Conservation (phyloP, 2,797 vertebrate species). For the Amphiprion clarkii region DNA sequence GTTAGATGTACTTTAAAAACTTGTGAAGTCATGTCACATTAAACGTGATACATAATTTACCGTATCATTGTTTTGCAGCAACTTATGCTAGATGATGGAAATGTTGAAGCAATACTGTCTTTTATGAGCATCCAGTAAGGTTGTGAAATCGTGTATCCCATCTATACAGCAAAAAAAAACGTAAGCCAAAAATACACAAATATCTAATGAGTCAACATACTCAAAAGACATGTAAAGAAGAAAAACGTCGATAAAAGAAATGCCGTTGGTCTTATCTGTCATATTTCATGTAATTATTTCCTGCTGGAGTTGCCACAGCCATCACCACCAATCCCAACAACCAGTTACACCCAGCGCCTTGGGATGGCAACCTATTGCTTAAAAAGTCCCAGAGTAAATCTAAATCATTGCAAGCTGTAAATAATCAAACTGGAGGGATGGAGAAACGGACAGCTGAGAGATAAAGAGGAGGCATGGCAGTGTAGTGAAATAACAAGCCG, state of each 20-base stretch:
- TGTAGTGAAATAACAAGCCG: not conserved
- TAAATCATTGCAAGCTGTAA: slow-evolving; percentile 42
- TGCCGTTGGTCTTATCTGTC: slow-evolving; percentile 54
- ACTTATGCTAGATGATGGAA: not conserved
- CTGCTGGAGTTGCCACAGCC: slow-evolving; percentile 58
- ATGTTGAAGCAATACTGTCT: not conserved
- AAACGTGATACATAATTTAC: too few species aligned
- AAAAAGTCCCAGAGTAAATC: slow-evolving; percentile 55
- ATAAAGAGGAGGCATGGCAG: not conserved
- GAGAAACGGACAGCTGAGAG: not conserved
- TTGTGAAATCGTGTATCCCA: not conserved
- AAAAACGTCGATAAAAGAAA: slow-evolving; percentile 13
- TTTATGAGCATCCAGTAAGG: not conserved
- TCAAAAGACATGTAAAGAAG: slow-evolving; percentile 1
- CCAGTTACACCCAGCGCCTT: slow-evolving; percentile 75
- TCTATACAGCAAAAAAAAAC: not conserved
- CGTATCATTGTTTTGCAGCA: too few species aligned
- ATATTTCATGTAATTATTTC: slow-evolving; percentile 69
- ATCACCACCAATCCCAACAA: slow-evolving; percentile 43
- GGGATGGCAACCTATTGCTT: slow-evolving; percentile 68
- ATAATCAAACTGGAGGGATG: slow-evolving; percentile 34
- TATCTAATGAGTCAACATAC: not conserved
- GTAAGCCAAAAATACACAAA: not conserved
- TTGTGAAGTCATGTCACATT: too few species aligned
- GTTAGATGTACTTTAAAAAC: not conserved